Evolutionary conservation across 2,888 invertebrate species (phyloP).

Genomic region (Barypeithes pellucidus): DNA sequence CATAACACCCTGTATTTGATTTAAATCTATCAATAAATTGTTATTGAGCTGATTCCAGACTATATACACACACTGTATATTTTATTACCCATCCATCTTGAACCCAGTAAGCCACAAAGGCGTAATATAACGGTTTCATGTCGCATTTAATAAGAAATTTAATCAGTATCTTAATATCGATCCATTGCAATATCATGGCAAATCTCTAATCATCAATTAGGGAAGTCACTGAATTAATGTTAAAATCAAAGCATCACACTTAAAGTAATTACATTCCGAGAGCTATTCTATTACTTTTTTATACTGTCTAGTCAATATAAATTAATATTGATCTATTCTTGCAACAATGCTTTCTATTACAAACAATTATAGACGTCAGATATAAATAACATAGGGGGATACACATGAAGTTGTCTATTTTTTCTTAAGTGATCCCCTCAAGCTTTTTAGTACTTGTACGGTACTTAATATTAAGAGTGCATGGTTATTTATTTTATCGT

Average conservation of each 20-base stretch:
- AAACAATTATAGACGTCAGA: constrained; percentile 38
- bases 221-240: not conserved
- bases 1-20: too few relatives aligned
- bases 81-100: too few relatives aligned
- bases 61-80: too few relatives aligned
- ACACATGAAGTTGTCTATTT: constrained; percentile 34
- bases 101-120: too few relatives aligned
- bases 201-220: constrained; percentile 5
- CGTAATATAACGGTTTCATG: too few relatives aligned
- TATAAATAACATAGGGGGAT: constrained; percentile 32
- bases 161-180: too few relatives aligned
- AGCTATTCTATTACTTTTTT: constrained; percentile 20
- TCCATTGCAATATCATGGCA: not conserved
- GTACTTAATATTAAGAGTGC: constrained; percentile 11
- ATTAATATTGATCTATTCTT: constrained; percentile 35
- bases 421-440: constrained; percentile 20
- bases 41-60: too few relatives aligned
- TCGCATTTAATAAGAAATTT: too few relatives aligned
- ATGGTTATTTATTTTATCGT: constrained; percentile 5
- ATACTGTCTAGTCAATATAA: constrained; percentile 26
- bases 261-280: not conserved
- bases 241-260: constrained; percentile 15
- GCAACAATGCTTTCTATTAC: constrained; percentile 23
- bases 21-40: too few relatives aligned
- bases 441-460: not conserved